phyloP scores from a whole-genome alignment of 2,113 vertebrate species.

The Pollachius pollachius region DNA sequence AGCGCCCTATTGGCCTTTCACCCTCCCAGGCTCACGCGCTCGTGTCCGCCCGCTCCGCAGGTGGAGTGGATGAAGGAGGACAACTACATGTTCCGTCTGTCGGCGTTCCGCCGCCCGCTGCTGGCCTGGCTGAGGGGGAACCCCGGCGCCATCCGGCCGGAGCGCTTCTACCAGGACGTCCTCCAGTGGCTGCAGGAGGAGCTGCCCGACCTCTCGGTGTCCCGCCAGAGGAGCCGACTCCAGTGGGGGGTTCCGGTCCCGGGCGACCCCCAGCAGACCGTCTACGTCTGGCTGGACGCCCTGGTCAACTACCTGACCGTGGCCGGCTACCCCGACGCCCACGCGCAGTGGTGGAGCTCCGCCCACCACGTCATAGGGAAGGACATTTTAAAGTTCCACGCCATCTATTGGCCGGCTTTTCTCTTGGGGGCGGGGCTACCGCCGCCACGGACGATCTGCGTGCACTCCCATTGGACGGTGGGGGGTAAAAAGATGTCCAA shows the following conservation, averaged over 20 bases:
- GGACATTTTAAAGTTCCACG: constrained; percentile 94
- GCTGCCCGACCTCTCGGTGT: constrained; percentile 88
- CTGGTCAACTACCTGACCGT: constrained; percentile 92
- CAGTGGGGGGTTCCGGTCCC: constrained; percentile 93
- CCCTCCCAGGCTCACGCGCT: background rate
- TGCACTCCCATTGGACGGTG: constrained; percentile 96
- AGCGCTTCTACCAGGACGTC: constrained; percentile 75
- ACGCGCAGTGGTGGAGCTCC: constrained; percentile 76
- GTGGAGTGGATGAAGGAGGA: constrained; percentile 94
- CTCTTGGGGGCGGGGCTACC: constrained; percentile 84
- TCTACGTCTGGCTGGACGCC: constrained; percentile 97
- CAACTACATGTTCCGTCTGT: constrained; percentile 94
- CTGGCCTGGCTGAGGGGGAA: constrained; percentile 78
- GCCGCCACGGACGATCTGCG: constrained; percentile 79
- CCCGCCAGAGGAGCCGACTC: constrained; percentile 83
- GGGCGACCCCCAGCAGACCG: constrained; percentile 79
- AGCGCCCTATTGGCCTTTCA: background rate
- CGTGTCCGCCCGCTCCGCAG: constrained; percentile 51
- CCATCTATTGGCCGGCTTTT: constrained; percentile 93
- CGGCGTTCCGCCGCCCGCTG: constrained; percentile 75
- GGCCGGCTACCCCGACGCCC: constrained; percentile 80
- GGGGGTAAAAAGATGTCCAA: constrained; percentile 96
- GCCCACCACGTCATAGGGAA: constrained; percentile 87
- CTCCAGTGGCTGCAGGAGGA: constrained; percentile 86
- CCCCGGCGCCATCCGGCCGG: constrained; percentile 73